A percentile compares a stretch with the other conserved stretches of the same genome.
Evolutionary conservation across 2,888 invertebrate species (phyloP).

Genomic region (Meganola albula): DNA sequence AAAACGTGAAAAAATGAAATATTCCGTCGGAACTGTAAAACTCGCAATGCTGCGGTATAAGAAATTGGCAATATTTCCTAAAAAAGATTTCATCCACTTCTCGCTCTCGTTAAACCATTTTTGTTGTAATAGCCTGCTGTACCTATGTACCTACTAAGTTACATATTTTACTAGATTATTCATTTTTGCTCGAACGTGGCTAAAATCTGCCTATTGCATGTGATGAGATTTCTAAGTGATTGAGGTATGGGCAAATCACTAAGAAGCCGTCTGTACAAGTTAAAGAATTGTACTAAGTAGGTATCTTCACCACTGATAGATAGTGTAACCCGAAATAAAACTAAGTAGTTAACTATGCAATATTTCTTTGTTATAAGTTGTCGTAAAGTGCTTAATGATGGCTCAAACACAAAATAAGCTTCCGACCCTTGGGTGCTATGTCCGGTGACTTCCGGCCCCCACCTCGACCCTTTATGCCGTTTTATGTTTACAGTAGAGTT

Average conservation of each 20-base stretch:
- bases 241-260: no score
- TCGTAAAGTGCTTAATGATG: conserved; percentile 31
- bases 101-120: no score
- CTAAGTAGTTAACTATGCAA: background rate
- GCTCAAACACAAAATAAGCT: conserved; percentile 33
- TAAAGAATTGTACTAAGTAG: no score
- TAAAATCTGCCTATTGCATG: no score
- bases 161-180: no score
- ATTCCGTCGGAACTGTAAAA: conserved; percentile 3
- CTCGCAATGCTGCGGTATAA: conserved; percentile 6
- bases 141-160: no score
- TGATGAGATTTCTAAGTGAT: no score
- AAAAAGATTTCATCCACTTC: conserved; percentile 17
- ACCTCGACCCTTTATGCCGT: conserved; percentile 16
- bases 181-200: no score
- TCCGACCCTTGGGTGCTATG: conserved; percentile 28
- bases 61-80: conserved; percentile 12
- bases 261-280: no score
- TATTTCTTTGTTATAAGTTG: conserved; percentile 17
- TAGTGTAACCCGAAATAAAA: background rate
- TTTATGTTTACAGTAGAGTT: conserved; percentile 18
- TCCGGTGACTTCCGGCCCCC: conserved; percentile 27
- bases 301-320: no score
- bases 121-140: no score
- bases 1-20: conserved; percentile 5